Conservation (phyloP, 1,140 invertebrate species). For the Drosophila malerkotliana region DNA sequence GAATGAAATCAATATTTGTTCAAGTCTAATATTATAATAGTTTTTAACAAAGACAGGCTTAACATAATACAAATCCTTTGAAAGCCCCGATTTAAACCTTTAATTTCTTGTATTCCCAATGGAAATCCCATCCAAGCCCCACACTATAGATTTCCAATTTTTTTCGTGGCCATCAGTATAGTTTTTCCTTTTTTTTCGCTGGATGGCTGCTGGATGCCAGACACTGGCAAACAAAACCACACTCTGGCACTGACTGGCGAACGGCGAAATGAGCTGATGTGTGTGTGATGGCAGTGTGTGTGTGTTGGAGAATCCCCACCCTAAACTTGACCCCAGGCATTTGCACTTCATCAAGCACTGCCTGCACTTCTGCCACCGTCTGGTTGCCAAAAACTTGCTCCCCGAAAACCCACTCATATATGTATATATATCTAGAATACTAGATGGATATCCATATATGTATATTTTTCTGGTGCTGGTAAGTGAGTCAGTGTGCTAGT, state of each 20-base stretch:
- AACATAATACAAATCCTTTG: no score
- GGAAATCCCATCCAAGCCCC: not conserved
- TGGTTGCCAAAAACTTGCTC: conserved; percentile 53
- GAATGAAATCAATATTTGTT: conserved; percentile 1
- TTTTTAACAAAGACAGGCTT: no score
- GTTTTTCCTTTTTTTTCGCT: conserved; percentile 31
- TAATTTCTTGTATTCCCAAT: no score
- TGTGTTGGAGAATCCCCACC: conserved; percentile 54
- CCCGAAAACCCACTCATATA: conserved; percentile 21
- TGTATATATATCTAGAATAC: not conserved
- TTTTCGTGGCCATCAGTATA: conserved; percentile 26
- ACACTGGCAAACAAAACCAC: conserved; percentile 45
- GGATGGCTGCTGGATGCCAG: conserved; percentile 43
- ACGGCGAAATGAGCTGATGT: conserved; percentile 22
- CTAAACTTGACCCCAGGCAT: conserved; percentile 80
- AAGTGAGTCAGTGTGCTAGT: conserved; percentile 60
- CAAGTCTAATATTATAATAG: no score
- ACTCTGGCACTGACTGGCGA: conserved; percentile 25
- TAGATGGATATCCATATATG: conserved; percentile 27
- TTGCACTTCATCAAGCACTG: conserved; percentile 77
- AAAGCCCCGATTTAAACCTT: not conserved
- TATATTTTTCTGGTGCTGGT: conserved; percentile 13
- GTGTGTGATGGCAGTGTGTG: no score
- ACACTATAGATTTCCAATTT: conserved; percentile 64
- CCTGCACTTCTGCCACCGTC: conserved; percentile 50